Base-by-base conservation (phyloP, 2,113 vertebrate genomes). In the Eurystomus gularis region DNA sequence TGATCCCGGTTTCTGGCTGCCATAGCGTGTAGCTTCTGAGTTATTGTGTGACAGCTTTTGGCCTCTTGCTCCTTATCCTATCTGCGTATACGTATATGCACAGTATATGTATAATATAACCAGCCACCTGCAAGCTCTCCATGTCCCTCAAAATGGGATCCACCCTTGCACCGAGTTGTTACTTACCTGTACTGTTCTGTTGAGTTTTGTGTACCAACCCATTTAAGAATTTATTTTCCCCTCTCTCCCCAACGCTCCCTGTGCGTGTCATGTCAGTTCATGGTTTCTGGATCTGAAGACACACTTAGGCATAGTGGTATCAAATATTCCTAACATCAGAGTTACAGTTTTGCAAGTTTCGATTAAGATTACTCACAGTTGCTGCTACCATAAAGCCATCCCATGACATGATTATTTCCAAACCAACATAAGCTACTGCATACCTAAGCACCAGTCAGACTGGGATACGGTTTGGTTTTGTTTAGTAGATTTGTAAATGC, bases 31-130 rank as follows among this genome's bases (percentile, higher is more conserved):
- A 87, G 88, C 91, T 97, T 90, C 77, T 79, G 82, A 88, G 77
- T 92, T 95, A 52, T 2, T 77, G 62, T 91, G 97, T 96, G 96
- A 94, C 95, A 93, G 98, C 97, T 98, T 97, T 79, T 76, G 77
- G 89, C 93, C 94, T 96, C 86, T 91, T 79, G 91, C 96, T 68
- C 90, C 87, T 93, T 86, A 76, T 62, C 85, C 93, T 98, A 97
- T 97, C 96, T 86, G 66, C 82, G 31, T 93, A 96, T 78, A 37
- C 4, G 46, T 95, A 88, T 95, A 94, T 94, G 91, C 94, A 84
- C 82, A 95, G 66, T 93, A 69, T 72, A 10, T 91, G 73, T 94
- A 6, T 81, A 20, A 48, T 68, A n/a, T 88, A 89, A 93, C 51
- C 82, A 90, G 66, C 58, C 84, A 95, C 88, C 55, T 96, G 93